Conservation (phyloP, 2,797 vertebrate species). For the Diplodus sargus region DNA sequence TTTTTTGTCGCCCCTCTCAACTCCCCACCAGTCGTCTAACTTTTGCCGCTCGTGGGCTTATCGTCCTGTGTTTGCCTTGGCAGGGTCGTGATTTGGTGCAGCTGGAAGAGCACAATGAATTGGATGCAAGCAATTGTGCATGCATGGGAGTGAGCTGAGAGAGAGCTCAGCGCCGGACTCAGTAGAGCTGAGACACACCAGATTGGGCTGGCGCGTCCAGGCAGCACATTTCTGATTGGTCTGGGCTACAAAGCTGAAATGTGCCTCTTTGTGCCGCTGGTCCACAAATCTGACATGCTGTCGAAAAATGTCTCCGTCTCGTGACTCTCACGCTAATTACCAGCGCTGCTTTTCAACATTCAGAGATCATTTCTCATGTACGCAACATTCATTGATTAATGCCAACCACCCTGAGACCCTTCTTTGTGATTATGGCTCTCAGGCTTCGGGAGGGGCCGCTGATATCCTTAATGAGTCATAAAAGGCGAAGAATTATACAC, state of each 20-base stretch:
- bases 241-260: constrained; percentile 64
- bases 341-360: constrained; percentile 42
- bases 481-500: constrained; percentile 68
- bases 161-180: constrained; percentile 59
- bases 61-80: constrained; percentile 69
- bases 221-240: constrained; percentile 74
- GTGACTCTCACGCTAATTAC: constrained; percentile 55
- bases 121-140: constrained; percentile 74
- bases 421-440: constrained; percentile 67
- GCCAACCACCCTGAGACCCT: constrained; percentile 59
- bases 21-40: constrained; percentile 60
- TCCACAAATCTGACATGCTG: constrained; percentile 49
- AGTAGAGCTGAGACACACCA: constrained; percentile 64
- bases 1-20: constrained; percentile 50
- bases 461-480: constrained; percentile 71
- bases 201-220: constrained; percentile 70
- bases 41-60: constrained; percentile 52
- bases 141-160: constrained; percentile 66
- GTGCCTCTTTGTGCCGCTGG: constrained; percentile 62
- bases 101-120: constrained; percentile 75
- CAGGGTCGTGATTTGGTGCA: constrained; percentile 63
- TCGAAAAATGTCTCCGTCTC: constrained; percentile 30
- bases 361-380: constrained; percentile 67
- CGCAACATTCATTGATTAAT: constrained; percentile 70
- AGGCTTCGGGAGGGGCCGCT: constrained; percentile 55